Percentiles rank a stretch among this genome's conserved stretches.
phyloP scores from a whole-genome alignment of 2,888 invertebrate genomes.

The Cheilosia soror region DNA sequence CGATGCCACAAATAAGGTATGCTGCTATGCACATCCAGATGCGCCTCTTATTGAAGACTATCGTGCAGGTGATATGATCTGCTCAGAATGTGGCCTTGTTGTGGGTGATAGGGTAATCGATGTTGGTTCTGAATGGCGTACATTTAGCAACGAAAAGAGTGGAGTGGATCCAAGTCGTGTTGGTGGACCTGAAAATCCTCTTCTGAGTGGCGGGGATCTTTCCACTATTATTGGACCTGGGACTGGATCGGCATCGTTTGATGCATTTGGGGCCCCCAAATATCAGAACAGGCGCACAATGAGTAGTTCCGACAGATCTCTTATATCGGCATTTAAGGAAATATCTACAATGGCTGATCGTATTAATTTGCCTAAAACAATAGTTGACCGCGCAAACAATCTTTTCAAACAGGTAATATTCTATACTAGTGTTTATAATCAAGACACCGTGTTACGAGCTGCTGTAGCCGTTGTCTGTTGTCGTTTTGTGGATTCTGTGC shows the following conservation, averaged over 20 bases:
- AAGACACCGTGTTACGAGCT: too few species aligned
- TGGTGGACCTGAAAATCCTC: slow-evolving; percentile 99
- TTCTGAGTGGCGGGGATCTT: slow-evolving; percentile 97
- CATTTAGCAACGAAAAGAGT: slow-evolving; percentile 99
- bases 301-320: slow-evolving; percentile 97
- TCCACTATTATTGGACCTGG: slow-evolving; percentile 96
- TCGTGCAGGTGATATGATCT: slow-evolving; percentile 97
- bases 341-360: slow-evolving; percentile 99
- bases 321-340: slow-evolving; percentile 98
- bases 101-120: slow-evolving; percentile 99
- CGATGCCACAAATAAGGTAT: slow-evolving; percentile 90
- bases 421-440: background rate
- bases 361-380: slow-evolving; percentile 97
- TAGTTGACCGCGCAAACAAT: slow-evolving; percentile 97
- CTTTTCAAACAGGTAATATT: slow-evolving; percentile 95
- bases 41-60: slow-evolving; percentile 98
- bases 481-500: too few species aligned
- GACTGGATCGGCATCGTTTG: slow-evolving; percentile 92
- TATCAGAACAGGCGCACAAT: slow-evolving; percentile 91
- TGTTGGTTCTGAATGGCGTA: slow-evolving; percentile 99
- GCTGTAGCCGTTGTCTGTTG: too few species aligned
- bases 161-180: slow-evolving; percentile 99
- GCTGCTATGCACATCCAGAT: slow-evolving; percentile 97
- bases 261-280: slow-evolving; percentile 92
- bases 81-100: slow-evolving; percentile 99